A percentile compares a stretch with the other conserved stretches of the same genome.
Evolutionary conservation across 2,888 invertebrate genomes (phyloP).

Genomic region (Lordiphosa fenestrarum): DNA sequence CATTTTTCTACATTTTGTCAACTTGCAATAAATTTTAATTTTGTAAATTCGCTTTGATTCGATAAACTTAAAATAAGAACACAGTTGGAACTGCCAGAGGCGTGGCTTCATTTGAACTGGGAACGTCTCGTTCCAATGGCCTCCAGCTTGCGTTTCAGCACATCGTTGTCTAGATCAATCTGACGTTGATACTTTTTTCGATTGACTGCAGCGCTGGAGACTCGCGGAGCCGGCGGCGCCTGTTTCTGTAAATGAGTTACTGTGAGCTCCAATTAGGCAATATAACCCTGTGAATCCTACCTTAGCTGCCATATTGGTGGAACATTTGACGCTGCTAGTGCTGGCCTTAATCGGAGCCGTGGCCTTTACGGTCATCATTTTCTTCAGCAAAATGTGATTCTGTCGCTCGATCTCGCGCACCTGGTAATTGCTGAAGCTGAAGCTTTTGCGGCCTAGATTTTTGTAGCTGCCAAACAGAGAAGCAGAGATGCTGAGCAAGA

Average conservation of each 20-base stretch:
- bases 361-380: slow-evolving; percentile 81
- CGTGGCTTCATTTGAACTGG: slow-evolving; percentile 48
- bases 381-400: slow-evolving; percentile 83
- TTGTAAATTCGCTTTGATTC: slow-evolving; percentile 58
- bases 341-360: slow-evolving; percentile 44
- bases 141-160: slow-evolving; percentile 79
- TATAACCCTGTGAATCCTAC: background rate
- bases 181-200: slow-evolving; percentile 82
- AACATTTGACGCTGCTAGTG: slow-evolving; percentile 25
- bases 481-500: background rate
- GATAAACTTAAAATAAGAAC: slow-evolving; percentile 48
- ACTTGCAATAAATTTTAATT: slow-evolving; percentile 70
- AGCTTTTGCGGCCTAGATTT: slow-evolving; percentile 72
- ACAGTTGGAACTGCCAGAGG: slow-evolving; percentile 17
- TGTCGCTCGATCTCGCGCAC: slow-evolving; percentile 84
- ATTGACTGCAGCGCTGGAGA: slow-evolving; percentile 81
- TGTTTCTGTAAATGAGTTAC: slow-evolving; percentile 17
- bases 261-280: too few species aligned
- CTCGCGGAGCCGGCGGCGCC: slow-evolving; percentile 37
- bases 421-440: slow-evolving; percentile 83
- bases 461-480: slow-evolving; percentile 36
- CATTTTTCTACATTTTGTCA: slow-evolving; percentile 22
- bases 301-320: slow-evolving; percentile 4
- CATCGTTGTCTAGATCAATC: slow-evolving; percentile 83
- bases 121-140: slow-evolving; percentile 69